Percentiles rank a stretch among this genome's conserved stretches.
phyloP scores from a whole-genome alignment of 30 jellyfish, hydroid and myxozoan species.

The Hydra vulgaris region DNA sequence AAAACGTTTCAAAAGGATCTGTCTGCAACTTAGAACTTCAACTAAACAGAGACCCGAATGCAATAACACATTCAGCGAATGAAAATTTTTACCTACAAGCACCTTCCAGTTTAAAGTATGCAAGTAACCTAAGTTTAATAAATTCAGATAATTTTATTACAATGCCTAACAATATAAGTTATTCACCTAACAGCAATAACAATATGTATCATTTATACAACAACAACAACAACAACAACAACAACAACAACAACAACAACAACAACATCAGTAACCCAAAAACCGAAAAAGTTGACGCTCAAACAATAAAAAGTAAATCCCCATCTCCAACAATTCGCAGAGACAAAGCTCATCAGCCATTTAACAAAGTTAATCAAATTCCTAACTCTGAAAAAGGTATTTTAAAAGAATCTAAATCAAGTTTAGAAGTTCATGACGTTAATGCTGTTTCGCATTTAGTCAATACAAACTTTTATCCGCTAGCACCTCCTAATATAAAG shows the following conservation, averaged over 20 bases:
- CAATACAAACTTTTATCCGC: background rate
- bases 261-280: background rate
- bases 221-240: background rate
- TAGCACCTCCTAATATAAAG: background rate
- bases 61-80: no score
- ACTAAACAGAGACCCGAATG: no score
- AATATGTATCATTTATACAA: no score
- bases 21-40: no score
- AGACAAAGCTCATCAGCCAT: background rate
- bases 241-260: background rate
- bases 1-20: no score
- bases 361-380: background rate
- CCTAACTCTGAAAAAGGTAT: background rate
- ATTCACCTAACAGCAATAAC: no score
- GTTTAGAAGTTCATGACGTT: background rate
- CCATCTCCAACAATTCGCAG: background rate
- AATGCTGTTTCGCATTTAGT: background rate
- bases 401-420: background rate
- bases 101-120: no score
- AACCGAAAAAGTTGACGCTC: background rate
- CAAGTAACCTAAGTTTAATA: no score
- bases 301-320: background rate
- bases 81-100: no score
- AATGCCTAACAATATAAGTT: no score
- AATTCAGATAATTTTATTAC: no score